Base-by-base conservation (phyloP, 2,797 vertebrate genomes). In the Macropus fuliginosus region DNA sequence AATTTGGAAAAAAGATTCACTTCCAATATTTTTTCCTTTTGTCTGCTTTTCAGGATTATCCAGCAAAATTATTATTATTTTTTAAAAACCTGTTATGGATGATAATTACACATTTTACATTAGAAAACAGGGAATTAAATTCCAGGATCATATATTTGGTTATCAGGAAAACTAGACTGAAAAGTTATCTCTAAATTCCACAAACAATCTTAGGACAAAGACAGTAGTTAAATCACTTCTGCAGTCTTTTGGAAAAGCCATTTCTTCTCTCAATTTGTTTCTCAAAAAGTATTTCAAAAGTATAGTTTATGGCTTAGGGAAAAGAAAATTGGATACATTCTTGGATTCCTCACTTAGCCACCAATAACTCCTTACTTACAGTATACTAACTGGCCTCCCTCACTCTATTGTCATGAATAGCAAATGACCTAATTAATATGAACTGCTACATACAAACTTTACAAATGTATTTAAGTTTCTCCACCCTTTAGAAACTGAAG, bases 171-270 rank as follows among this genome's bases (percentile, higher is more conserved):
- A 87, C 40, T 50, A 50, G 74, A 27, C 40, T 50, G 74, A 87
- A 9, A 87, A 46, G 40, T 46, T 87, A 0, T 46, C 66, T 81
- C 66, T 66, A 40, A 74, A 74, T 74, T 81, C n/a, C n/a, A 81
- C n/a, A 66, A 66, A 66, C 31, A 74, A 81, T 50, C 40, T 87
- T 50, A 87, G 74, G 40, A 9, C 9, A 27, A 87, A 87, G 21
- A 81, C 10, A 4, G 40, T 40, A 40, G 21, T 50, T 50, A 50
- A 46, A 87, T 87, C 21, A 87, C 24, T 96, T 94, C 31, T 93
- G 91, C 90, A 91, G 91, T 93, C 46, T 46, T 96, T 96, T 93
- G 27, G 0, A 54, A 94, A 46, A 57, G 46, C 28, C 46, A 46
- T 62, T 96, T 50, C 74, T 96, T 50, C 16, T 81, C 74, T 87